phyloP scores from a whole-genome alignment of 2,113 vertebrate genomes.

The Phalacrocorax brasilianus region DNA sequence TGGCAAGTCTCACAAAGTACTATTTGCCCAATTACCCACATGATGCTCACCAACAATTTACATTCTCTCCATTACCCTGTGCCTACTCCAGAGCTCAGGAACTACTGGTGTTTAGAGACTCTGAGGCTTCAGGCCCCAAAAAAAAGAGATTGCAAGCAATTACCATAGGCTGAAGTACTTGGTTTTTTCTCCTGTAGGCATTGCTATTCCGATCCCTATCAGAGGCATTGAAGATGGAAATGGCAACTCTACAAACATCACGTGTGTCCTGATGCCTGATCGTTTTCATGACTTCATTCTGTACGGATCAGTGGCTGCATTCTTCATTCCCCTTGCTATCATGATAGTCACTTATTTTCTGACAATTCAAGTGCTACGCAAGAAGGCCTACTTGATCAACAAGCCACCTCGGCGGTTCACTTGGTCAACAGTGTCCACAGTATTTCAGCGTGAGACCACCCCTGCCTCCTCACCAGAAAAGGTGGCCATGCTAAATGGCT shows the following conservation, averaged over 20 bases:
- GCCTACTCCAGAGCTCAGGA: neutral
- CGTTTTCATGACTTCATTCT: slow-evolving; percentile 90
- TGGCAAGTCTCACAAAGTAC: neutral
- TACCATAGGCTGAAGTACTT: slow-evolving; percentile 1
- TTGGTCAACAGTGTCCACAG: slow-evolving; percentile 81
- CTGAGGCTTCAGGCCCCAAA: neutral
- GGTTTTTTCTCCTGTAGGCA: slow-evolving; percentile 79
- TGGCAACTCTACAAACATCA: slow-evolving; percentile 74
- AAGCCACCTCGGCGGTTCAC: slow-evolving; percentile 81
- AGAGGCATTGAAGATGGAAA: slow-evolving; percentile 81
- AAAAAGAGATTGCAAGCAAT: neutral
- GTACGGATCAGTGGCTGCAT: slow-evolving; percentile 89
- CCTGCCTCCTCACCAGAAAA: slow-evolving; percentile 77
- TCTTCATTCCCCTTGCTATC: slow-evolving; percentile 92
- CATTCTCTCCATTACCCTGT: rapidly evolving
- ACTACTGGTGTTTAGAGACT: neutral
- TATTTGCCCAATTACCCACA: neutral
- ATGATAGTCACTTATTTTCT: slow-evolving; percentile 96
- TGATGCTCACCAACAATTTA: neutral
- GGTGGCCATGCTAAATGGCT: slow-evolving; percentile 75
- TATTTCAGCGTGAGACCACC: slow-evolving; percentile 82
- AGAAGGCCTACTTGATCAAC: slow-evolving; percentile 90
- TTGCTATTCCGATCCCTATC: slow-evolving; percentile 93
- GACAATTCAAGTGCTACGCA: slow-evolving; percentile 88
- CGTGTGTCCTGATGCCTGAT: slow-evolving; percentile 82